Base-by-base conservation (phyloP, 2,888 invertebrate genomes). In the Cistogaster globosa region DNA sequence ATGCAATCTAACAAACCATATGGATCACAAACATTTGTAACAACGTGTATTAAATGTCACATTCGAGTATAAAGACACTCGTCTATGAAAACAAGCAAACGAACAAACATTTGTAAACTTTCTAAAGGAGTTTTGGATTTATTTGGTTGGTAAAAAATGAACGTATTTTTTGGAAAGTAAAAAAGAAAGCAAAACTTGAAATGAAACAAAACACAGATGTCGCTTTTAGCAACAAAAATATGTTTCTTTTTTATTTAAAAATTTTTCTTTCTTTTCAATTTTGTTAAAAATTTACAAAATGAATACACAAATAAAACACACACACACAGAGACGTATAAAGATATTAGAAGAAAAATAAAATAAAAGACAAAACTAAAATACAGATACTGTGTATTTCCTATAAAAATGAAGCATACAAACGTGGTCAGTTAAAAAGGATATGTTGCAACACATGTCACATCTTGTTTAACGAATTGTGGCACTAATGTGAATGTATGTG, bases 371-470 rank as follows among this genome's bases (percentile, higher is more conserved):
- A 53, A 53, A 7, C 0, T 18, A 32, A 7, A 18, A 60, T 6
- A 78, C 4, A 65, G 22, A 26, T 38, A 67, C 53, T 72, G 71
- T 48, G 57, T 76, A 18, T 16, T 71, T 42, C 42, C 63, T 48
- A 83, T 79, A 83, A 83, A 81, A 78, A 74, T 76, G 78, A 75
- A 79, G 79, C 84, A 82, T 63, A 75, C 78, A 78, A 86, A 83
- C 80, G 83, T 77, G 83, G 83, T 85, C 85, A 85, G 85, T 85
- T 85, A 78, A 82, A 82, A 82, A 62, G 85, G 85, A 85, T 82
- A 85, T 85, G 85, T 85, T 85, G 85, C 85, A 85, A 82, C 85
- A 85, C 82, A 82, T 85, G 85, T 78, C 85, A 82, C 85, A 82
- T 82, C 82, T 85, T 85, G 85, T 82, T 85, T 78, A 85, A 85